Evolutionary conservation across 2,888 invertebrate genomes (phyloP), one percentile per base, ranked within the genome.

Genomic region (Macaria liturata): DNA sequence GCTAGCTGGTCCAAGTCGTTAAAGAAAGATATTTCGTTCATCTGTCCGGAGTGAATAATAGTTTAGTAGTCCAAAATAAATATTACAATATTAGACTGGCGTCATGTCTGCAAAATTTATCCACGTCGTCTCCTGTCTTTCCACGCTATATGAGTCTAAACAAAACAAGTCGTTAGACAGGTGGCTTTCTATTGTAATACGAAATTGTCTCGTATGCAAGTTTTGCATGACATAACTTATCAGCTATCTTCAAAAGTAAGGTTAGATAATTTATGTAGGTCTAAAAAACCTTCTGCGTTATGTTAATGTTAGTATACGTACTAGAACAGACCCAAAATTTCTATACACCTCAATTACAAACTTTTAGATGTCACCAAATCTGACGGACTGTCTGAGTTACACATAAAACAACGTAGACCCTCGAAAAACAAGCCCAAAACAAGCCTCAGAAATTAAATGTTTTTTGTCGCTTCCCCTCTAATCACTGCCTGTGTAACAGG

Each of bases 401-500:
- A 37, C 34, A 37, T 37, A 7, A 37, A 37, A 37, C n/a, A n/a
- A 44, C 31, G 43, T n/a, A 20, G 9, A 30, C 9, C 7, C 32
- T 46, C 40, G 46, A 45, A 30, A 46, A 43, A 51, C 46, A 31
- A 43, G 43, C 32, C 51, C 31, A 4, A 37, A 51, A 51, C 8
- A n/a, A 37, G 30, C 34, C 44, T 3, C 20, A 32, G 48, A 50
- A 53, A 48, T 46, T 45, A 46, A 45, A 4, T 55, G 44, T 60
- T 61, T 7, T 60, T 57, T 46, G 49, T 56, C 59, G 32, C 51
- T 53, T 47, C 49, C 20, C 47, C 49, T 45, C 44, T 50, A 53
- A 53, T 59, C 32, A 52, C 54, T 57, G 57, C 55, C 54, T 57
- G 57, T 53, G 45, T 37, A 52, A 42, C 40, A 57, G 32, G 46